Evolutionary conservation across 2,888 invertebrate genomes (phyloP), one percentile per base, ranked within the genome.

Genomic region (Scaeva pyrastri): DNA sequence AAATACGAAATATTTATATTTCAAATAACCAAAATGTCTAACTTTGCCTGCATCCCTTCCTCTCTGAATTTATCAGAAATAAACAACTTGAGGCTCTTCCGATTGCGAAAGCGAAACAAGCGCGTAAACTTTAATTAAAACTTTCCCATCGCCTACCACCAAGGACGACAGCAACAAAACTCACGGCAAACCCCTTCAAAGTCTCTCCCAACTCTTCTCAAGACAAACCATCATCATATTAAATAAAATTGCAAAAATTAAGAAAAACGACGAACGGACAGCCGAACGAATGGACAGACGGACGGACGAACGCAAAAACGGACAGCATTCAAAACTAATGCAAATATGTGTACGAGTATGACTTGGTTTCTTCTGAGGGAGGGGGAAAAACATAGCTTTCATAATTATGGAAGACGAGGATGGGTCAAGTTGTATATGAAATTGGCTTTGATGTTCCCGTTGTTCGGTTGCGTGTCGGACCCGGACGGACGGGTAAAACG

Each of bases 41-140:
- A 6, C 45, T 16, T 31, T 31, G 8, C 3, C 31, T 8, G 31
- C 8, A 5, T 31, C 31, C 8, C 31, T 31, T 8, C 5, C 10
- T 23, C 52, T 26, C 14, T 64, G 36, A 82, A 82, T 66, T 82
- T 77, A 82, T 82, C 78, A 82, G 74, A 45, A 78, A 82, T 78
- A 86, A 86, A 82, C 82, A 86, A 74, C 68, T 77, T 39, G 45
- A 68, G 48, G 23, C 58, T 45, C 48, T 76, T 70, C 70, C 48
- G 52, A n/a, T n/a, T n/a, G n/a, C n/a, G n/a, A n/a, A n/a, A n/a
- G n/a, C n/a, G n/a, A 66, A 52, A 64, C 31, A 66, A 73, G 55
- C 73, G 82, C 71, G 82, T 86, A 86, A 86, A 75, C 82, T 86
- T 86, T 86, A 86, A 86, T 86, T 86, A 86, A 86, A 86, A 86